phyloP scores from a whole-genome alignment of 2,888 invertebrate genomes.

The Luffia ferchaultella region DNA sequence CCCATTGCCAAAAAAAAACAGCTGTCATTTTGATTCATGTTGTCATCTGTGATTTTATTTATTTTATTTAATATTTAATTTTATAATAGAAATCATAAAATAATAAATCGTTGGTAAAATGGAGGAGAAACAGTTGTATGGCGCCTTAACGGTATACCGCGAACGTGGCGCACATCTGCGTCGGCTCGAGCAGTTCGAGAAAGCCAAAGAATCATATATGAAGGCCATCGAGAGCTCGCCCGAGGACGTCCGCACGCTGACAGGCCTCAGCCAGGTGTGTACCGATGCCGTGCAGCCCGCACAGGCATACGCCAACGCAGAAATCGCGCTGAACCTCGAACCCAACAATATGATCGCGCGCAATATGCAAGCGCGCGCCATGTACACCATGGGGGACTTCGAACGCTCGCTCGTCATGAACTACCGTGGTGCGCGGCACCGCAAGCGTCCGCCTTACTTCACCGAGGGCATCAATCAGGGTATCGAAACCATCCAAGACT shows the following conservation, averaged over 20 bases:
- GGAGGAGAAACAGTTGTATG: slow-evolving; percentile 47
- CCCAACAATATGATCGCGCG: slow-evolving; percentile 48
- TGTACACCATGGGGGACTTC: slow-evolving; percentile 56
- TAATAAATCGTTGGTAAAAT: slow-evolving; percentile 29
- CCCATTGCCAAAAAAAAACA: too few relatives aligned
- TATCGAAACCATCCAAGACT: slow-evolving; percentile 52
- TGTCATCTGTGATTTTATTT: not conserved
- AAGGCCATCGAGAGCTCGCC: slow-evolving; percentile 39
- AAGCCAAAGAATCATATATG: slow-evolving; percentile 48
- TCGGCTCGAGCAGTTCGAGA: slow-evolving; percentile 51
- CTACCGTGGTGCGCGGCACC: slow-evolving; percentile 35
- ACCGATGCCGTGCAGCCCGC: slow-evolving; percentile 47
- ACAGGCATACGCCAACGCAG: slow-evolving; percentile 50
- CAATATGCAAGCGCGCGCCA: slow-evolving; percentile 51
- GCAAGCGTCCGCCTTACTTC: slow-evolving; percentile 51
- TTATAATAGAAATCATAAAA: not conserved
- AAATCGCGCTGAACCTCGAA: slow-evolving; percentile 44
- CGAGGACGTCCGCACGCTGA: slow-evolving; percentile 43
- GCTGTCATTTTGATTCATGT: not conserved
- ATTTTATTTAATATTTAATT: not conserved
- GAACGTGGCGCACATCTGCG: slow-evolving; percentile 48
- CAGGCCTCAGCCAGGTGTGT: slow-evolving; percentile 50
- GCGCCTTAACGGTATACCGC: slow-evolving; percentile 49
- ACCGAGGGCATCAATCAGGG: slow-evolving; percentile 55
- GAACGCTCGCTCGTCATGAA: slow-evolving; percentile 55